These are phyloP conservation scores for Leucoptera coffeella DNA, from an alignment of 2,888 invertebrate genomes.

Conservation along the genomic window DNA sequence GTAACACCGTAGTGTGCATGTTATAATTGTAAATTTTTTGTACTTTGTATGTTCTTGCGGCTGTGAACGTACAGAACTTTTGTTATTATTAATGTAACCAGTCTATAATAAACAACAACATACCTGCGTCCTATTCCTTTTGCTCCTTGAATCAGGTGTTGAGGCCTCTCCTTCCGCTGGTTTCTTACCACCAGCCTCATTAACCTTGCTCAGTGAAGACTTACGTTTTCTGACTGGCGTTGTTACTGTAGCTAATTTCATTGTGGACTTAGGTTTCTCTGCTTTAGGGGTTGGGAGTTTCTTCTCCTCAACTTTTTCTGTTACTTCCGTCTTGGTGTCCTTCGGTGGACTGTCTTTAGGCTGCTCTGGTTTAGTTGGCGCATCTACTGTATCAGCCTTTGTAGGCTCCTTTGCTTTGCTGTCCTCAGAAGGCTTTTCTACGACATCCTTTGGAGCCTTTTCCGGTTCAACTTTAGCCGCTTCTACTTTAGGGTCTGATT, in stretches of 20 bases:
- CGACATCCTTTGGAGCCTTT: constrained; percentile 9
- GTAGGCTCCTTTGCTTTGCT: constrained; percentile 11
- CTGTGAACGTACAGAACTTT: too few relatives aligned
- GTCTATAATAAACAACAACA: constrained; percentile 3
- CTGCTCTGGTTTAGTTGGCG: too few relatives aligned
- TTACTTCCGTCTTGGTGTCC: constrained; percentile 8
- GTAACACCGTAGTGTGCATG: too few relatives aligned
- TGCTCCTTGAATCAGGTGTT: constrained; percentile 32
- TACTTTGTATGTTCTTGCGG: too few relatives aligned
- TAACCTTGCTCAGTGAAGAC: too few relatives aligned
- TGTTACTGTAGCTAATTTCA: constrained; percentile 51
- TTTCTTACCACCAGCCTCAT: constrained; percentile 21
- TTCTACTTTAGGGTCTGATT: constrained; percentile 16
- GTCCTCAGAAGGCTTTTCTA: constrained; percentile 2
- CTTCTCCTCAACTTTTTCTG: constrained; percentile 12
- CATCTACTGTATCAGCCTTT: too few relatives aligned
- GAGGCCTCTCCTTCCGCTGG: constrained; percentile 18
- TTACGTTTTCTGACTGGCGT: constrained; percentile 49
- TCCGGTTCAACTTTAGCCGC: constrained; percentile 4
- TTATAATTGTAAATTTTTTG: too few relatives aligned
- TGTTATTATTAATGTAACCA: background rate
- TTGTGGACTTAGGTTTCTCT: constrained; percentile 31
- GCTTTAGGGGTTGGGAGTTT: constrained; percentile 11
- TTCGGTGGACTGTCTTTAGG: constrained; percentile 7
- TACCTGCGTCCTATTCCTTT: constrained; percentile 43